A percentile compares a stretch with the other conserved stretches of the same genome.
Evolutionary conservation across 2,113 vertebrate genomes (phyloP).

Genomic region (Eira barbara): DNA sequence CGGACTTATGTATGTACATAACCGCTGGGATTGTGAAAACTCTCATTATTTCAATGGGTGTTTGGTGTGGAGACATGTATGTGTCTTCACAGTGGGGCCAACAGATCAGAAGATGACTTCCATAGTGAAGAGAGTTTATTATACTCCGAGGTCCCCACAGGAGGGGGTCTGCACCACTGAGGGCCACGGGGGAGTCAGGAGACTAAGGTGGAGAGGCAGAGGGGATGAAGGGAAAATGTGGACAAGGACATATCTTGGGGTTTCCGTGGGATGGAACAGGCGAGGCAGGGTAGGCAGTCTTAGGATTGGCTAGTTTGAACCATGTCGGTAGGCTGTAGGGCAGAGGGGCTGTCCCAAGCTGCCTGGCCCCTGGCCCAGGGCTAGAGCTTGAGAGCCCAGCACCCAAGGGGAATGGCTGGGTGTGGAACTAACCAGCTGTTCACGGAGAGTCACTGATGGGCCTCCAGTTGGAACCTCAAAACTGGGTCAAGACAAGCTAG

Average conservation of each 20-base stretch:
- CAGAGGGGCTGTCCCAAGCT: not conserved
- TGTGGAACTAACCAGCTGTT: not conserved
- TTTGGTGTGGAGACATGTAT: not conserved
- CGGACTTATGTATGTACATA: not conserved
- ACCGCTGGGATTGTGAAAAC: not conserved
- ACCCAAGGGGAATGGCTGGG: too few relatives aligned
- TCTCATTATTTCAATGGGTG: not conserved
- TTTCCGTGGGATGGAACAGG: not conserved
- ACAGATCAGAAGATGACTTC: not conserved
- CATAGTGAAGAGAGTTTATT: not conserved
- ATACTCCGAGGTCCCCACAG: not conserved
- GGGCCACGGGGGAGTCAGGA: too few relatives aligned
- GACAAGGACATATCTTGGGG: not conserved
- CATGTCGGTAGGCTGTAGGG: not conserved
- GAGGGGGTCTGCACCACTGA: not conserved
- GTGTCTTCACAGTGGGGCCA: not conserved
- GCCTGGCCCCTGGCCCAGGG: not conserved
- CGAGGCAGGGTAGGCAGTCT: not conserved
- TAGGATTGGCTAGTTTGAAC: not conserved
- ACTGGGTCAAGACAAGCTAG: not conserved
- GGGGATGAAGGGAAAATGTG: not conserved
- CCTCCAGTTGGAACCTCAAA: not conserved
- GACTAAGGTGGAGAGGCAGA: not conserved
- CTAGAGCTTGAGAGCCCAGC: not conserved
- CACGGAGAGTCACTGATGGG: not conserved